Conservation (phyloP, 2,113 vertebrate species). For the Acinonyx jubatus region DNA sequence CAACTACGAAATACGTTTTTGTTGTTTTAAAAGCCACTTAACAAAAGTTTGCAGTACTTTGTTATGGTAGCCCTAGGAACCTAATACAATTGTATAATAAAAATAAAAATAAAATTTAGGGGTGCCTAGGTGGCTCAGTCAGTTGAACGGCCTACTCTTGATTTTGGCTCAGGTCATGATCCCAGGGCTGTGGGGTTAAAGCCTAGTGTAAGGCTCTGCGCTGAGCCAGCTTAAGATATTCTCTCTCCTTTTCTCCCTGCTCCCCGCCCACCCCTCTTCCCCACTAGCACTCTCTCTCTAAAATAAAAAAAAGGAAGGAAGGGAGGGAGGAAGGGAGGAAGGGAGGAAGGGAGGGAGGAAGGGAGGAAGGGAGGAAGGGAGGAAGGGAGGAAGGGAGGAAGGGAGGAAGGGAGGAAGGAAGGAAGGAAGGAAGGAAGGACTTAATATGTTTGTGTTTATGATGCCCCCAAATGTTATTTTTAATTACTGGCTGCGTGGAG, state of each 20-base stretch:
- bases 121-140: neutral
- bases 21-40: neutral
- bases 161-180: neutral
- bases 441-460: neutral
- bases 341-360: fast-evolving
- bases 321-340: too few species aligned
- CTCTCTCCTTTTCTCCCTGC: too few species aligned
- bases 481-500: neutral
- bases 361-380: too few species aligned
- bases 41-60: neutral
- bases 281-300: too few species aligned
- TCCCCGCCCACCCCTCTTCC: too few species aligned
- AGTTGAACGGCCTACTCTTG: neutral
- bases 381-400: fast-evolving
- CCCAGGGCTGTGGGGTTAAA: neutral
- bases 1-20: neutral
- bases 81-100: neutral
- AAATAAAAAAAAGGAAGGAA: too few species aligned
- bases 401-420: too few species aligned
- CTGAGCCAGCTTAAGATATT: too few species aligned
- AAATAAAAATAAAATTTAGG: neutral
- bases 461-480: neutral
- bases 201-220: too few species aligned
- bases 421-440: too few species aligned
- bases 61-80: neutral